phyloP scores from a whole-genome alignment of 2,113 vertebrate species.

The Melanostigma gelatinosum region DNA sequence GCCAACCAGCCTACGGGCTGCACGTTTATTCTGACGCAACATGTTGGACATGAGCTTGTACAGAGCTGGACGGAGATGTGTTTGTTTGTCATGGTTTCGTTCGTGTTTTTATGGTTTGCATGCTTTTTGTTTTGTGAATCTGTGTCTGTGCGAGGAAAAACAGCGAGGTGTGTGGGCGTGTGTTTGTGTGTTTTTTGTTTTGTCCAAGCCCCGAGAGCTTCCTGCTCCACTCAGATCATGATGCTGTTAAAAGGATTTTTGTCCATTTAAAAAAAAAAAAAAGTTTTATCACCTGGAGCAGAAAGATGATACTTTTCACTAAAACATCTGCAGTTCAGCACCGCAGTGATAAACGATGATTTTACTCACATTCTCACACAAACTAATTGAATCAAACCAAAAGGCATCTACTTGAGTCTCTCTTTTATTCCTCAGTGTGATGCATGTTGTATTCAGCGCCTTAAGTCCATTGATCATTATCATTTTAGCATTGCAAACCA shows the following conservation, averaged over 20 bases:
- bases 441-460: slow-evolving; percentile 44
- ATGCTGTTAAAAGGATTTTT: slow-evolving; percentile 4
- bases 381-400: slow-evolving; percentile 53
- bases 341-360: slow-evolving; percentile 43
- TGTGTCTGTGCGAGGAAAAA: slow-evolving; percentile 17
- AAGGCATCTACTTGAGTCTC: slow-evolving; percentile 17
- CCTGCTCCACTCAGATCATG: slow-evolving; percentile 47
- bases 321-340: slow-evolving; percentile 39
- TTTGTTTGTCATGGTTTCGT: slow-evolving; percentile 34
- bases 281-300: slow-evolving; percentile 47
- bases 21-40: slow-evolving; percentile 10
- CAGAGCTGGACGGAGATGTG: slow-evolving; percentile 73
- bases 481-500: slow-evolving; percentile 24
- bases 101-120: slow-evolving; percentile 62
- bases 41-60: slow-evolving; percentile 50
- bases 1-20: neutral
- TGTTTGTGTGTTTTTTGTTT: slow-evolving; percentile 23
- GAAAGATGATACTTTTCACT: slow-evolving; percentile 31
- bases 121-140: slow-evolving; percentile 37
- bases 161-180: slow-evolving; percentile 13
- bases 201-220: slow-evolving; percentile 31
- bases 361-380: slow-evolving; percentile 30
- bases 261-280: no score
- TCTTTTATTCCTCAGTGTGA: slow-evolving; percentile 42
- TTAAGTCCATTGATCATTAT: slow-evolving; percentile 19